phyloP scores from a whole-genome alignment of 2,797 vertebrate genomes.

The Australoheros facetus region DNA sequence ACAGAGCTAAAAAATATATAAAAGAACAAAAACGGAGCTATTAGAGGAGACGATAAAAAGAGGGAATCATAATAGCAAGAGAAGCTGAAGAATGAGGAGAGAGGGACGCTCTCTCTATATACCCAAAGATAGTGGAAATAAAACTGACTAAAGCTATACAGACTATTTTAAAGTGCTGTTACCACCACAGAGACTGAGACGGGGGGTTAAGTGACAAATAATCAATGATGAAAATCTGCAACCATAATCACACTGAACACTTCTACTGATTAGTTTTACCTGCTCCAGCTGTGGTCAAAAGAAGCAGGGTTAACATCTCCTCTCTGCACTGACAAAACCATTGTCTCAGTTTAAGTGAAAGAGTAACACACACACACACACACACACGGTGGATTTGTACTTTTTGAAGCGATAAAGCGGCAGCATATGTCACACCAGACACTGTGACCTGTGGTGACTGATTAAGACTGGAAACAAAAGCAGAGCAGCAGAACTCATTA shows the following conservation, averaged over 20 bases:
- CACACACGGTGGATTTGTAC: conserved; percentile 27
- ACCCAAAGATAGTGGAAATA: neutral
- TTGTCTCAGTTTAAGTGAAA: conserved; percentile 23
- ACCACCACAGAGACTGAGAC: no score
- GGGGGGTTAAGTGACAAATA: neutral
- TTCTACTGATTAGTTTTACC: neutral
- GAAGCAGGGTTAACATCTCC: conserved; percentile 11
- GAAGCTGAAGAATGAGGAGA: neutral
- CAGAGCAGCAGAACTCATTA: conserved; percentile 63
- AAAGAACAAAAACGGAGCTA: neutral
- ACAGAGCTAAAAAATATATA: neutral
- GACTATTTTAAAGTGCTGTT: neutral
- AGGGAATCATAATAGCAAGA: conserved; percentile 4
- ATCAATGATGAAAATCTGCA: neutral
- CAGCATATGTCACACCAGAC: conserved; percentile 50
- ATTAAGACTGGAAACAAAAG: conserved; percentile 68
- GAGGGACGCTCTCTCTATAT: neutral
- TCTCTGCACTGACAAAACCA: conserved; percentile 14
- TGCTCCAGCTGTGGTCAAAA: neutral
- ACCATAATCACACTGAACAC: neutral
- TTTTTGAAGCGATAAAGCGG: conserved; percentile 60
- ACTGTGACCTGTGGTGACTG: conserved; percentile 64
- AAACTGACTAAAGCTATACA: neutral
- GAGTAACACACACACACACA: conserved; percentile 15
- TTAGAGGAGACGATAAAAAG: neutral